These are phyloP conservation scores for Caloenas nicobarica DNA, from an alignment of 2,113 vertebrate species.

Conservation along the genomic window DNA sequence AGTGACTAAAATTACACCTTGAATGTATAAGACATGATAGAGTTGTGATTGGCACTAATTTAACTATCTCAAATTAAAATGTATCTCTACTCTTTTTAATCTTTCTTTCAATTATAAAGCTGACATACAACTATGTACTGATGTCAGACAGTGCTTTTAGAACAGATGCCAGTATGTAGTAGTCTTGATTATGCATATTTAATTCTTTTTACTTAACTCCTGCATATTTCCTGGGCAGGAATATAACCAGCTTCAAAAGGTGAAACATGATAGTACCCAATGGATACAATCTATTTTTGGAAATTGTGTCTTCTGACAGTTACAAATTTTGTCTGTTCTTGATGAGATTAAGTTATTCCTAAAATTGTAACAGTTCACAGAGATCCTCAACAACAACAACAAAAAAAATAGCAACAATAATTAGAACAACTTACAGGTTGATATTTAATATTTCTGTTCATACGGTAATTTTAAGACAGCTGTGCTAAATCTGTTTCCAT, in stretches of 20 bases:
- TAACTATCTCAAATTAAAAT: conserved; percentile 4
- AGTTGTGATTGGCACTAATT: not conserved
- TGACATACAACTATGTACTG: not conserved
- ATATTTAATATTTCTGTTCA: not conserved
- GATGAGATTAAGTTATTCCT: not conserved
- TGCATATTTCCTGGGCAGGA: conserved; percentile 22
- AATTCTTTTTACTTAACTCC: conserved; percentile 37
- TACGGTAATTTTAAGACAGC: not conserved
- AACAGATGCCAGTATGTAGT: conserved; percentile 25
- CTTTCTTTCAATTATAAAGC: not conserved
- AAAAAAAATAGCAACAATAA: not conserved
- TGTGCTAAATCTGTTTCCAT: not conserved
- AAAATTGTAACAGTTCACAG: not conserved
- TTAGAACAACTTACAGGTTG: not conserved
- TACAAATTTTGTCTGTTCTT: not conserved
- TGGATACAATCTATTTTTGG: not conserved
- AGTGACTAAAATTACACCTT: not conserved
- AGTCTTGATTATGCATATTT: conserved; percentile 5
- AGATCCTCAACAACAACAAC: not conserved
- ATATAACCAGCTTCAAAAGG: not conserved
- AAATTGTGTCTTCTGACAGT: not conserved
- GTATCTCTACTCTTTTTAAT: not conserved
- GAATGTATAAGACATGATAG: not conserved
- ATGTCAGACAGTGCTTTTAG: conserved; percentile 32
- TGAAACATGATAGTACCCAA: not conserved